A percentile compares a stretch with the other conserved stretches of the same genome.
Evolutionary conservation across 2,888 invertebrate species (phyloP).

Genomic region (Allophyes oxyacanthae): DNA sequence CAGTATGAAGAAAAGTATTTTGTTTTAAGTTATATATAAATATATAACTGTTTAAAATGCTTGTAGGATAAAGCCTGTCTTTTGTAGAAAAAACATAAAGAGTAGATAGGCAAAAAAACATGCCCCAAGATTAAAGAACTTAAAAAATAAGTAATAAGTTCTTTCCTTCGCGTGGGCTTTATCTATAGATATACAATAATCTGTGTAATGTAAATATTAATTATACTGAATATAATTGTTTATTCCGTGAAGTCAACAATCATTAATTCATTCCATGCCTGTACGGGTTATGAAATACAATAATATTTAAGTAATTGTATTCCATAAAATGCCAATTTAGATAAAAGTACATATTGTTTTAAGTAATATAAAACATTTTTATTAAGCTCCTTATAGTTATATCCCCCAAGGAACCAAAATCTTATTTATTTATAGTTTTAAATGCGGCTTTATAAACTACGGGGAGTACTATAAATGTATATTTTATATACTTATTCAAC

Average conservation of each 20-base stretch:
- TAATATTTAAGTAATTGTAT: conserved; percentile 15
- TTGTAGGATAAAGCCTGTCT: conserved; percentile 21
- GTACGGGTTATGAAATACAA: conserved; percentile 24
- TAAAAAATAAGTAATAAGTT: conserved; percentile 2
- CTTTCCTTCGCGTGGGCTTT: conserved; percentile 9
- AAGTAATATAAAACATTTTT: conserved; percentile 15
- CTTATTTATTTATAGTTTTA: conserved; percentile 3
- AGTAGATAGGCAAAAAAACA: conserved; percentile 1
- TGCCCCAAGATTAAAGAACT: conserved; percentile 19
- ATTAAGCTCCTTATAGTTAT: conserved; percentile 14
- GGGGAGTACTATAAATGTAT: too few relatives aligned
- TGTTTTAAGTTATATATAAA: conserved; percentile 35
- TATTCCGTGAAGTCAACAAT: conserved; percentile 20
- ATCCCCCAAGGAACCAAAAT: conserved; percentile 20
- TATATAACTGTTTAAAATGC: conserved; percentile 18
- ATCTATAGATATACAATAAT: conserved; percentile 5
- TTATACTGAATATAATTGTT: conserved; percentile 16
- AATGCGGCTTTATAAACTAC: too few relatives aligned
- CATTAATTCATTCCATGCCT: conserved; percentile 12
- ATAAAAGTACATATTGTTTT: conserved; percentile 20
- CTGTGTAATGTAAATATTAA: conserved; percentile 26
- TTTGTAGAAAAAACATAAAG: too few relatives aligned
- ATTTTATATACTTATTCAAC: too few relatives aligned
- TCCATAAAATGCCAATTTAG: conserved; percentile 38
- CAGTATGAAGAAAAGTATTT: conserved; percentile 35